Conservation (phyloP, 2,113 vertebrate species). For the Pangasianodon gigas region DNA sequence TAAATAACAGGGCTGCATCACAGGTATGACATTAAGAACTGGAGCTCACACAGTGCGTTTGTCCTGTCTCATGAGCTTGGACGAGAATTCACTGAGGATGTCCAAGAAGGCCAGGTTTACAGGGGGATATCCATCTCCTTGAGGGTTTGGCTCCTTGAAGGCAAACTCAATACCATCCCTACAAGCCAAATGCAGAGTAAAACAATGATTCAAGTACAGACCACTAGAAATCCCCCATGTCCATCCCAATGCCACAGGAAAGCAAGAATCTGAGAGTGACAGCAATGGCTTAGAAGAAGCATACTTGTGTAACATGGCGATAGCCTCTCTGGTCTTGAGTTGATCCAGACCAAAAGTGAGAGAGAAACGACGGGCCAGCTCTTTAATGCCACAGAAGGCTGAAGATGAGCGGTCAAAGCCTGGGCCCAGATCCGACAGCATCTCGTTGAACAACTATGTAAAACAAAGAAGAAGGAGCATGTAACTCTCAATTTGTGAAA, state of each 20-base stretch:
- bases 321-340: constrained; percentile 96
- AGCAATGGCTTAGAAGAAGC: constrained; percentile 38
- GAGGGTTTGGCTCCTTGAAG: constrained; percentile 96
- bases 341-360: constrained; percentile 98
- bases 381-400: constrained; percentile 97
- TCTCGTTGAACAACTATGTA: constrained; percentile 93
- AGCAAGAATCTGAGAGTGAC: not conserved
- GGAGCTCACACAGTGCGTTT: constrained; percentile 97
- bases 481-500: no score
- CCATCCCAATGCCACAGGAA: not conserved
- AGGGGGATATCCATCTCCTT: constrained; percentile 93
- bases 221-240: not conserved
- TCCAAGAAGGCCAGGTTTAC: constrained; percentile 97
- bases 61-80: constrained; percentile 98
- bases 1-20: no score
- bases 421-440: constrained; percentile 95
- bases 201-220: not conserved
- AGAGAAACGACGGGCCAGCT: constrained; percentile 96
- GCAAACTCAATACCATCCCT: constrained; percentile 99
- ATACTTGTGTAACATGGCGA: constrained; percentile 99
- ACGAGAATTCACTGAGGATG: constrained; percentile 98
- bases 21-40: not conserved
- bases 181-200: constrained; percentile 17
- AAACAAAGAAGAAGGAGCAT: not conserved
- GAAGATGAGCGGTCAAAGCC: constrained; percentile 96